Evolutionary conservation across 2,888 invertebrate genomes (phyloP).

Genomic region (Sisyra nigra): DNA sequence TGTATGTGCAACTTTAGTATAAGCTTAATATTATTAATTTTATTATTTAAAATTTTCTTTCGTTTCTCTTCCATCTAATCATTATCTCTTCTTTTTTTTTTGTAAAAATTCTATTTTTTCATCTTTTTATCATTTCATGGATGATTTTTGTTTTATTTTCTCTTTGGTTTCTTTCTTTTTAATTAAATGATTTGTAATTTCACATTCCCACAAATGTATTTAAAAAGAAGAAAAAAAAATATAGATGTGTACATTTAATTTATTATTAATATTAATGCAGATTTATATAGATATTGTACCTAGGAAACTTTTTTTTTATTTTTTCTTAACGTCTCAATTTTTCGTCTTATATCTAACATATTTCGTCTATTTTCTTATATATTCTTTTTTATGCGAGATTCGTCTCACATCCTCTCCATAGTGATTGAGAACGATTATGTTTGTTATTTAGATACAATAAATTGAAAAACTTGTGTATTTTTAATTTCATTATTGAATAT

Average conservation of each 20-base stretch:
- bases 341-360: background rate
- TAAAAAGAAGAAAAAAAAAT: no score
- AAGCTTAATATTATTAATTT: conserved; percentile 2
- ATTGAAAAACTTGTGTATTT: conserved; percentile 8
- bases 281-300: background rate
- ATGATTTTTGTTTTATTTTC: background rate
- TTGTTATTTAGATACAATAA: conserved; percentile 9
- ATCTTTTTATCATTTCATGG: background rate
- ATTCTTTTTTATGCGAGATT: background rate
- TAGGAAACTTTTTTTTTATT: background rate
- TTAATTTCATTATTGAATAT: conserved; percentile 13
- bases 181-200: no score
- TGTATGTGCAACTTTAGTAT: conserved; percentile 2
- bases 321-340: background rate
- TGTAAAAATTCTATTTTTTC: no score
- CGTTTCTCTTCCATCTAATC: background rate
- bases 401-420: conserved; percentile 2
- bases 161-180: no score
- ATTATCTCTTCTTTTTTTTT: background rate
- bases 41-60: background rate
- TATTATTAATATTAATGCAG: conserved; percentile 1
- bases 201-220: no score
- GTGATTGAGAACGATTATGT: conserved; percentile 6
- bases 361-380: conserved; percentile 5
- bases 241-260: no score